Conservation (phyloP, 1,140 invertebrate species). For the Bombus vancouverensis region DNA sequence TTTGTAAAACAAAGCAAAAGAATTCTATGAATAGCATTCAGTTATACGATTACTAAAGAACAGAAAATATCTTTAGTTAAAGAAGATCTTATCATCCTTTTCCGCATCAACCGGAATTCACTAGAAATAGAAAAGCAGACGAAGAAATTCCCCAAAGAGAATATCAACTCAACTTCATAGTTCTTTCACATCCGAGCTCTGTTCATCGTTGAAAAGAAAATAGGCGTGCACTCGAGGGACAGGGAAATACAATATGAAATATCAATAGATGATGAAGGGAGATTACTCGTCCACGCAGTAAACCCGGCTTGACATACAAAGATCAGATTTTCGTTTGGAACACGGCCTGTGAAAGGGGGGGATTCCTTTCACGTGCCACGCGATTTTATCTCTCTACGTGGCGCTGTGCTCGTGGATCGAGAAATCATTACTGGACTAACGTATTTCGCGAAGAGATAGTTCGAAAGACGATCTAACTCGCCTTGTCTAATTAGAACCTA, state of each 20-base stretch:
- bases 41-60: neutral
- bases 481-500: neutral
- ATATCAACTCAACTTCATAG: too few species aligned
- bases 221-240: neutral
- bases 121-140: neutral
- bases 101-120: neutral
- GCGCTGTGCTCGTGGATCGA: conserved; percentile 13
- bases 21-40: neutral
- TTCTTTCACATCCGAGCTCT: neutral
- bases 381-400: conserved; percentile 57
- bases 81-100: neutral
- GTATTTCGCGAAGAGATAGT: conserved; percentile 4
- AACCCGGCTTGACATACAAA: conserved; percentile 46
- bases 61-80: neutral
- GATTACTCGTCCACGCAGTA: conserved; percentile 40
- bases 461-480: neutral
- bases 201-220: neutral
- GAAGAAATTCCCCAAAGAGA: neutral
- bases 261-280: conserved; percentile 23
- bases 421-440: conserved; percentile 42
- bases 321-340: conserved; percentile 61
- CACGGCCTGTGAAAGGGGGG: conserved; percentile 16
- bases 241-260: conserved; percentile 27
- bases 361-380: conserved; percentile 58
- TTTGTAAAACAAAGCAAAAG: neutral